Conservation (phyloP, 2,888 invertebrate species). For the Marasmarcha lunaedactyla region DNA sequence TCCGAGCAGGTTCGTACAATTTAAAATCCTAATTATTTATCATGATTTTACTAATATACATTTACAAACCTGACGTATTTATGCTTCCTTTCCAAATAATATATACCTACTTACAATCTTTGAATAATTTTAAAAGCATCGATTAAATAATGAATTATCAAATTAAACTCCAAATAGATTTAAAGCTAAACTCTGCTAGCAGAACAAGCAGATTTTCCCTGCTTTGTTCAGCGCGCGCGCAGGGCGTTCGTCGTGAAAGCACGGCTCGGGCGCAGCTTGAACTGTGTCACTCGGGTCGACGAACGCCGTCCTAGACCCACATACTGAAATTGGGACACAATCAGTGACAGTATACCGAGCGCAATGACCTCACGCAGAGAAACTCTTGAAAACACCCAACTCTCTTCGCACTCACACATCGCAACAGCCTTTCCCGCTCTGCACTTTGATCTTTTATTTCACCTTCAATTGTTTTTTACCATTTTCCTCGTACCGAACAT, state of each 20-base stretch:
- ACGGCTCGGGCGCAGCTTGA: constrained; percentile 55
- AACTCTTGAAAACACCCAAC: constrained; percentile 68
- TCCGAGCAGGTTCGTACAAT: background rate
- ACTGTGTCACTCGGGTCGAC: constrained; percentile 65
- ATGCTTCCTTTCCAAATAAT: too few relatives aligned
- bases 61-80: too few relatives aligned
- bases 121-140: too few relatives aligned
- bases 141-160: too few relatives aligned
- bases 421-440: constrained; percentile 48
- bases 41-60: too few relatives aligned
- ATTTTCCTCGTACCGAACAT: constrained; percentile 1
- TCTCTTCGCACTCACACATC: constrained; percentile 65
- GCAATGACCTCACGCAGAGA: constrained; percentile 65
- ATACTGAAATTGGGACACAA: constrained; percentile 66
- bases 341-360: constrained; percentile 67
- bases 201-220: background rate
- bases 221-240: constrained; percentile 23
- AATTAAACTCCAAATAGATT: too few relatives aligned
- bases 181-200: too few relatives aligned
- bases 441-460: constrained; percentile 15
- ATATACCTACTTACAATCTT: too few relatives aligned
- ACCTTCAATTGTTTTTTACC: constrained; percentile 7
- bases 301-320: constrained; percentile 72
- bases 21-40: background rate
- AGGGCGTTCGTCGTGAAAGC: constrained; percentile 57